Evolutionary conservation across 30 jellyfish, hydroid and myxozoan genomes (phyloP), one percentile per base, ranked within the genome.

Genomic region (Phacellophora camtschatica): DNA sequence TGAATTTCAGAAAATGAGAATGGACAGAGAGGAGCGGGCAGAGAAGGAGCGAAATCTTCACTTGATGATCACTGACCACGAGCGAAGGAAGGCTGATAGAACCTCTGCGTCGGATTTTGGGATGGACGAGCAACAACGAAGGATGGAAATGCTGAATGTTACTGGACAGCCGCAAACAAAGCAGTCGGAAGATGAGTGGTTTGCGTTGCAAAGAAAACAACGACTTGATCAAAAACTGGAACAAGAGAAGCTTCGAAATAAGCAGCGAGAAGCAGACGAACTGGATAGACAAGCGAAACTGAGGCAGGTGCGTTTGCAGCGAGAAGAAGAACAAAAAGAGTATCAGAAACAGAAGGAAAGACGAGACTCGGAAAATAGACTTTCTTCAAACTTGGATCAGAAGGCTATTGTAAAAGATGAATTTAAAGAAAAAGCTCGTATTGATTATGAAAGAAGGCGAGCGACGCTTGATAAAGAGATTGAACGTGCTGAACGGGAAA

Each of bases 381-480:
- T 0, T 48, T 39, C 54, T 15, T 30, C 77, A 31, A 69, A 24
- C 1, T 55, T 54, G 24, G 81, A 69, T 48, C 25, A 25, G 32
- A 72, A 68, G 30, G 77, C 67, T 5, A 28, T 43, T n/a, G 94
- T 90, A 18, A 75, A 71, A 53, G 80, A 49, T 23, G 97, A 90
- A 55, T 90, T 78, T 58, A 90, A 77, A 69, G 82, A 76, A 18
- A 83, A 66, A 45, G 96, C 96, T 8, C 16, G 30, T 19, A 83
- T 67, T 5, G 97, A 89, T 66, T 89, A 64, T 45, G 95, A 90
- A 55, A 51, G 96, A 56, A 51, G 97, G 24, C 77, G 97, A 0
- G 89, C 68, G 30, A 87, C 96, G 5, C 81, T 87, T 10, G 97
- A 90, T 58, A 63, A 45, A 50, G 96, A 90, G 30, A 46, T 68